Evolutionary conservation across 1,140 invertebrate species (phyloP).

Genomic region (Lysiphlebus fabarum): DNA sequence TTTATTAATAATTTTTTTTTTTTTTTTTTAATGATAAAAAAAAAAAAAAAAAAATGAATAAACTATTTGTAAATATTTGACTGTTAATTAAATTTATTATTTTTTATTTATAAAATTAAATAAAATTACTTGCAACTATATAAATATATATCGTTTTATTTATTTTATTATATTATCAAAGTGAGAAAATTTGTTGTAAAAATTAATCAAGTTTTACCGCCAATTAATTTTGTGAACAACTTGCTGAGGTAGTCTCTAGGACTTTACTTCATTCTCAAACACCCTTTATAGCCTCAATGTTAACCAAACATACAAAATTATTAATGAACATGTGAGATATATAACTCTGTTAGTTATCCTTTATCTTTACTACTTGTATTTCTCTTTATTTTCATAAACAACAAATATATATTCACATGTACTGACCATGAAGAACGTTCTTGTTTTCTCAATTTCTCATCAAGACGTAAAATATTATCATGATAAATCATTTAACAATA

Average conservation of each 20-base stretch:
- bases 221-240: constrained; percentile 12
- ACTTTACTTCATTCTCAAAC: neutral
- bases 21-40: no score
- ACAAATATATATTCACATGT: no score
- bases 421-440: no score
- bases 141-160: neutral
- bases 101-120: no score
- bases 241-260: no score
- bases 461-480: no score
- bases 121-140: no score
- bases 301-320: constrained; percentile 24
- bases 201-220: constrained; percentile 1
- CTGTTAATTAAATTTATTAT: no score
- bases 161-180: neutral
- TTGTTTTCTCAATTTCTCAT: no score
- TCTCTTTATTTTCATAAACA: neutral
- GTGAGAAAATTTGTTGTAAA: neutral
- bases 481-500: no score
- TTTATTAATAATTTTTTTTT: neutral
- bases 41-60: no score
- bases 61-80: no score
- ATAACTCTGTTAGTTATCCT: constrained; percentile 4
- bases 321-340: constrained; percentile 26
- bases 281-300: constrained; percentile 6
- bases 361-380: constrained; percentile 1